These are phyloP conservation scores for Chaetodon trifascialis DNA, from an alignment of 2,113 vertebrate species.

Conservation along the genomic window DNA sequence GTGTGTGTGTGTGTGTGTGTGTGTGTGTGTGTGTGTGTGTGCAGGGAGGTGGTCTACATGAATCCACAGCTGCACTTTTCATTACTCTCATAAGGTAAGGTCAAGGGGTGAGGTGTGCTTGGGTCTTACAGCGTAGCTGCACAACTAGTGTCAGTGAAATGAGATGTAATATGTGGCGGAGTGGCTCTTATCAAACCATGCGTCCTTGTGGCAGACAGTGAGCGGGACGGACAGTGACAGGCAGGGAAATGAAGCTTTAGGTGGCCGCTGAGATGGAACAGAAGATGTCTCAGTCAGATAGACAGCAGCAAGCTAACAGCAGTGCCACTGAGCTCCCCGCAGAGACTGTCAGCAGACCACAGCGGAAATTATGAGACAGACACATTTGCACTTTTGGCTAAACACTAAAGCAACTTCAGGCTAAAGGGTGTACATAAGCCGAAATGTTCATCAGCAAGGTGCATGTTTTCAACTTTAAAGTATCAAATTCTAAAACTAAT, in stretches of 20 bases:
- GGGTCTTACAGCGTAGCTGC: constrained; percentile 5
- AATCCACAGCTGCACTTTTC: constrained; percentile 55
- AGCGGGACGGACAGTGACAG: constrained; percentile 52
- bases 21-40: constrained; percentile 5
- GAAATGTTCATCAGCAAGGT: constrained; percentile 11
- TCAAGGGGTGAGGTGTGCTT: constrained; percentile 39
- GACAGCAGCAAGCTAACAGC: constrained; percentile 60
- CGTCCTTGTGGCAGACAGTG: constrained; percentile 55
- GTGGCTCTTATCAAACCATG: constrained; percentile 57
- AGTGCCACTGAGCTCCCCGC: constrained; percentile 44
- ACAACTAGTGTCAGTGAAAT: constrained; percentile 54
- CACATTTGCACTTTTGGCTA: constrained; percentile 17
- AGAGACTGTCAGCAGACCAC: constrained; percentile 30
- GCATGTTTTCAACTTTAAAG: constrained; percentile 37
- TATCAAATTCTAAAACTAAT: constrained; percentile 22
- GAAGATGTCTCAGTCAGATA: constrained; percentile 72
- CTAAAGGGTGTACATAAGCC: constrained; percentile 13
- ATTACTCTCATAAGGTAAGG: constrained; percentile 59
- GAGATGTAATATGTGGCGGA: constrained; percentile 66
- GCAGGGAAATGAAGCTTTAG: constrained; percentile 71
- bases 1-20: constrained; percentile 12
- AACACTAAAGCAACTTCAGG: not conserved
- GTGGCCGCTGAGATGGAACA: constrained; percentile 63
- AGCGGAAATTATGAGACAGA: constrained; percentile 23
- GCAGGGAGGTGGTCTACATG: constrained; percentile 24